Evolutionary conservation across 92 coral and sea anemone species (phyloP), one percentile per base, ranked within the genome.

Genomic region (Meandrina meandrites): DNA sequence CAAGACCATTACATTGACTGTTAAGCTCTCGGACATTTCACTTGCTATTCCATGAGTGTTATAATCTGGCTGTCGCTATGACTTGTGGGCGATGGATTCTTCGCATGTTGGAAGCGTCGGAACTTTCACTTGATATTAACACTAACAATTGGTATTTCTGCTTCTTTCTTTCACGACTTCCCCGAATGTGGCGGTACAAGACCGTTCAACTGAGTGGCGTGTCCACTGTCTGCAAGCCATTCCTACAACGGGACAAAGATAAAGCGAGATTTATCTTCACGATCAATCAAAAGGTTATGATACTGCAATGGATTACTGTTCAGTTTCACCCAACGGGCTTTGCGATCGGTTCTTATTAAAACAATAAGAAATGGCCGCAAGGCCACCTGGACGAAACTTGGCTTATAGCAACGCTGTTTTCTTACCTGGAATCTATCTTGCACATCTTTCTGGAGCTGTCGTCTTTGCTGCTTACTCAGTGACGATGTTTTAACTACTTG

Each of bases 351-450:
- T 40, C 45, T 40, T 40, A 6, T 40, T 6, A 40, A 40, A 40
- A 40, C 45, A 40, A 6, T 40, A 40, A 40, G 3, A 2, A 40
- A 40, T 6, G 45, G 45, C 3, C 6, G 45, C 45, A 40, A 40
- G 6, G 45, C 6, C 45, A 40, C 2, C 2, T 40, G 45, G 6
- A 40, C 45, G 45, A 40, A 40, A 40, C 45, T 2, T 2, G 45
- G 45, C 45, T 40, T 40, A 40, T 40, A 2, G 45, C 45, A 40
- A 40, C n/a, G 8, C 8, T 10, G 35, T n/a, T n/a, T 77, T 24
- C 62, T 79, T 75, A 96, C 99, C 99, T 96, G 99, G 62, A 96
- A 96, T 73, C 99, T 92, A 80, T 92, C 93, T 85, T 96, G 98
- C 17, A 96, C 99, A 8, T 92, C 98, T 42, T 93, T 89, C 90